A percentile compares a stretch with the other conserved stretches of the same genome.
phyloP scores from a whole-genome alignment of 1,140 invertebrate species.

The Drosophila persimilis region DNA sequence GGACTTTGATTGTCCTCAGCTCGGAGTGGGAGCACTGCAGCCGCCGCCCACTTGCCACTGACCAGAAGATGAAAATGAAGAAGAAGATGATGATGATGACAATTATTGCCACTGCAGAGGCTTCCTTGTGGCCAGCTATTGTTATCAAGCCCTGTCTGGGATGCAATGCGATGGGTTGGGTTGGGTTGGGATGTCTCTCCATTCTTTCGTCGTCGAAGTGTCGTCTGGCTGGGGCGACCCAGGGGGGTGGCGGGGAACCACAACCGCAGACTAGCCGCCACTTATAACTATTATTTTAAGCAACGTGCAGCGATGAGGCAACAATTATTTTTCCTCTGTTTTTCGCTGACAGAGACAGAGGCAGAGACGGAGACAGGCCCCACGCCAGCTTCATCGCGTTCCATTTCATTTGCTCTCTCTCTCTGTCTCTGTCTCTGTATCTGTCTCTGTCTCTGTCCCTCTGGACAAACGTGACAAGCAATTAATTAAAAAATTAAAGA shows the following conservation, averaged over 20 bases:
- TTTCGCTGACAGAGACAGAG: slow-evolving; percentile 20
- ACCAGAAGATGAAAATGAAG: slow-evolving; percentile 61
- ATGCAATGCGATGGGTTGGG: slow-evolving; percentile 9
- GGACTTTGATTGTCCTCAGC: slow-evolving; percentile 69
- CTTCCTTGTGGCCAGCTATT: slow-evolving; percentile 37
- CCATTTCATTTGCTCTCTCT: slow-evolving; percentile 54
- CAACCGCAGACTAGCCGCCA: slow-evolving; percentile 69
- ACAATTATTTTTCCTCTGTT: slow-evolving; percentile 58
- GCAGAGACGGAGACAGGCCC: too few species aligned
- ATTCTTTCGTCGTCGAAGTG: slow-evolving; percentile 22
- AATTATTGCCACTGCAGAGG: slow-evolving; percentile 72
- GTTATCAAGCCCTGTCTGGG: slow-evolving; percentile 42
- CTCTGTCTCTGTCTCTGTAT: slow-evolving; percentile 26
- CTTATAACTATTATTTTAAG: slow-evolving; percentile 75
- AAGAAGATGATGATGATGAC: slow-evolving; percentile 60
- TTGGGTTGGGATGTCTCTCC: slow-evolving; percentile 10
- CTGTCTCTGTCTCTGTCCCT: slow-evolving; percentile 15
- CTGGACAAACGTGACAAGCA: slow-evolving; percentile 67
- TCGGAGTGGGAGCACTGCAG: slow-evolving; percentile 23
- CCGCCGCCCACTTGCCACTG: slow-evolving; percentile 72
- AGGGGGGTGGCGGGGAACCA: neutral
- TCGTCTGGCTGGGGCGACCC: slow-evolving; percentile 44
- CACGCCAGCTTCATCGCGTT: slow-evolving; percentile 19
- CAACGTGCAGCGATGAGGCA: slow-evolving; percentile 76
- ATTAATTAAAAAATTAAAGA: slow-evolving; percentile 81